A percentile compares a stretch with the other conserved stretches of the same genome.
Conservation (phyloP, 2,888 invertebrate species). For the Meiosimyza decipiens region DNA sequence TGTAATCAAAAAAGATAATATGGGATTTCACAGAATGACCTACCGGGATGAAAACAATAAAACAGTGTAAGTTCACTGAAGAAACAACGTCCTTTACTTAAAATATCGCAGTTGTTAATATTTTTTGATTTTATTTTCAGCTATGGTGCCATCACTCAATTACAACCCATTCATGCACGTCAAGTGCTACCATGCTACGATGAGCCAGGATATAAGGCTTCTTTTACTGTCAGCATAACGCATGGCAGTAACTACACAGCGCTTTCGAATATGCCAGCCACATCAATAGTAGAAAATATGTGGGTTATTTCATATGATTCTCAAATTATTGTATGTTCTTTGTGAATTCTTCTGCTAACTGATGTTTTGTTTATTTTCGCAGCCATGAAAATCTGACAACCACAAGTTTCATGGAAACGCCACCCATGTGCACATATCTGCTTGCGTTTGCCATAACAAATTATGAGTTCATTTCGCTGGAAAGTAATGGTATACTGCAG, state of each 20-base stretch:
- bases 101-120: too few relatives aligned
- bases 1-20: slow-evolving; percentile 70
- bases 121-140: slow-evolving; percentile 41
- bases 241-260: slow-evolving; percentile 61
- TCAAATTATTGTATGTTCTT: too few relatives aligned
- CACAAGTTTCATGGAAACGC: slow-evolving; percentile 67
- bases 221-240: slow-evolving; percentile 73
- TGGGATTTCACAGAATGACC: slow-evolving; percentile 74
- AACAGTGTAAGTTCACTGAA: slow-evolving; percentile 59
- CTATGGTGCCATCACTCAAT: slow-evolving; percentile 73
- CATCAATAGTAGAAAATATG: too few relatives aligned
- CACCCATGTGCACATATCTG: slow-evolving; percentile 81
- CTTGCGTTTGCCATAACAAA: slow-evolving; percentile 81
- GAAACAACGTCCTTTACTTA: too few relatives aligned
- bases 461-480: slow-evolving; percentile 59
- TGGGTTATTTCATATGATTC: too few relatives aligned
- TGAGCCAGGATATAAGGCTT: slow-evolving; percentile 77
- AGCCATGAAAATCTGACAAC: slow-evolving; percentile 36
- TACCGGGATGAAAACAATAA: slow-evolving; percentile 64
- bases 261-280: too few relatives aligned
- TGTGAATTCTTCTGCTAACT: too few relatives aligned
- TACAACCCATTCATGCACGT: slow-evolving; percentile 75
- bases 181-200: slow-evolving; percentile 82
- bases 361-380: too few relatives aligned
- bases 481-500: slow-evolving; percentile 51